Evolutionary conservation across 2,113 vertebrate species (phyloP).

Genomic region (Spheniscus mendiculus): DNA sequence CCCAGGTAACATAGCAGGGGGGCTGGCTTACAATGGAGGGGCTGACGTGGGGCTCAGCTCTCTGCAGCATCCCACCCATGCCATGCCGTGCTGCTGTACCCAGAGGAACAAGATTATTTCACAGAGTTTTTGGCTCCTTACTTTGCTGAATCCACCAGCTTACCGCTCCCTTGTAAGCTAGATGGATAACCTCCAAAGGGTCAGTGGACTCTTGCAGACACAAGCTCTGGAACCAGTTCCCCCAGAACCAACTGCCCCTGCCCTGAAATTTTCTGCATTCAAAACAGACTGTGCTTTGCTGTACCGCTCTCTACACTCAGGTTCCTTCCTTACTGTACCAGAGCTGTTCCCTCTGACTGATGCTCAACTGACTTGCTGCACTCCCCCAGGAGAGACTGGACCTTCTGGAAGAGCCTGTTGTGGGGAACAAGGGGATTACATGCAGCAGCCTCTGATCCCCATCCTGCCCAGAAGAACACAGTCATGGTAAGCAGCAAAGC

Average conservation of each 20-base stretch:
- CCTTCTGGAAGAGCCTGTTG: neutral
- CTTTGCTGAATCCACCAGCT: neutral
- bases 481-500: neutral
- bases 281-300: neutral
- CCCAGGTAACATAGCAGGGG: neutral
- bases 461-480: neutral
- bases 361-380: neutral
- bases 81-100: neutral
- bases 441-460: rapidly evolving
- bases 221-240: neutral
- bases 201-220: neutral
- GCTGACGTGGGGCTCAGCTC: neutral
- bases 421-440: neutral
- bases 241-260: neutral
- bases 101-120: neutral
- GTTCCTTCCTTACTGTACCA: neutral
- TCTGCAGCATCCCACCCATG: neutral
- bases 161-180: neutral
- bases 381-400: rapidly evolving
- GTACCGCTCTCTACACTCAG: neutral
- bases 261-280: neutral
- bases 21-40: neutral
- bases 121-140: neutral
- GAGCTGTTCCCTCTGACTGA: neutral
- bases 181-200: neutral